These are phyloP conservation scores for Cetonia aurata DNA, from an alignment of 2,888 invertebrate genomes.

Conservation along the genomic window DNA sequence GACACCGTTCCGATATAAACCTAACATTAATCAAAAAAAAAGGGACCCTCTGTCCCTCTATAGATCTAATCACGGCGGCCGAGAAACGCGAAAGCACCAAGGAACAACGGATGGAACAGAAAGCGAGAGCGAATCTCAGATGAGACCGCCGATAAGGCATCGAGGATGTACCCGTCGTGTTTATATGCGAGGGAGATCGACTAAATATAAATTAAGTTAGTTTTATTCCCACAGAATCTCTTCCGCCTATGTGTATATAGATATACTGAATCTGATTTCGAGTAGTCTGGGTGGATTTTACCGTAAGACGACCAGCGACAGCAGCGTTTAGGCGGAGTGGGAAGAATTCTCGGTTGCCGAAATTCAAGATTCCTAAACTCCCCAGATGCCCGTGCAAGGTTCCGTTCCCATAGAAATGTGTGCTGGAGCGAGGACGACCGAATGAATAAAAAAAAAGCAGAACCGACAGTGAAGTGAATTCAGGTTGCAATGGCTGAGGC, in stretches of 20 bases:
- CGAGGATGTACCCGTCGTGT: constrained; percentile 33
- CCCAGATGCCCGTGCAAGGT: constrained; percentile 18
- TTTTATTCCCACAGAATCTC: constrained; percentile 51
- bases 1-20: constrained; percentile 53
- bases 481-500: constrained; percentile 3
- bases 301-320: background rate
- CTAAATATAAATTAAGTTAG: constrained; percentile 53
- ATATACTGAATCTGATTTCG: constrained; percentile 28
- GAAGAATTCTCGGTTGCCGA: constrained; percentile 29
- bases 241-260: constrained; percentile 42
- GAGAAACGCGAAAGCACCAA: constrained; percentile 35
- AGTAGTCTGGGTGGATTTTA: constrained; percentile 11
- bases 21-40: constrained; percentile 55
- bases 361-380: constrained; percentile 31
- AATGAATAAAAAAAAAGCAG: background rate
- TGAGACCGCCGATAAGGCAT: constrained; percentile 46
- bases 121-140: constrained; percentile 43
- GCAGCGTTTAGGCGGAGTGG: background rate
- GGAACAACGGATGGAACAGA: constrained; percentile 39
- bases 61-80: constrained; percentile 48
- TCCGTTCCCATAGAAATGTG: constrained; percentile 16
- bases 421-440: background rate
- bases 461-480: background rate
- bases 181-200: constrained; percentile 44
- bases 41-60: constrained; percentile 48